These are phyloP conservation scores for Yoshiicerus persimilis DNA, from an alignment of 1,140 invertebrate species.

Conservation along the genomic window DNA sequence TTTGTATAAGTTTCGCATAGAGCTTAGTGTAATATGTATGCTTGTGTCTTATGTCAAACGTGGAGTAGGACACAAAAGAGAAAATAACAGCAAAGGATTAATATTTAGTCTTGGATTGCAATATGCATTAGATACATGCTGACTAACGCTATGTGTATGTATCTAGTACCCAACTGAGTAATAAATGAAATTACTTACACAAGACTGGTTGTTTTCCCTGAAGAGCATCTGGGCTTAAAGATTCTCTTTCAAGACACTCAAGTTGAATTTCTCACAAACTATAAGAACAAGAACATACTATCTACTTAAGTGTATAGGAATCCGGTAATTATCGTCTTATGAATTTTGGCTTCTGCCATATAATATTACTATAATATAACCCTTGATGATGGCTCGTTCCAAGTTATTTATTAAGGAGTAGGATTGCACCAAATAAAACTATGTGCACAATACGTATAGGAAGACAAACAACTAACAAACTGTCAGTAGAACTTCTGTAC, in stretches of 20 bases:
- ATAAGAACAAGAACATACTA: not conserved
- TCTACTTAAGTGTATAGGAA: not conserved
- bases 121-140: not conserved
- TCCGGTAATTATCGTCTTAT: not conserved
- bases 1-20: no score
- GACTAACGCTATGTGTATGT: not conserved
- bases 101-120: not conserved
- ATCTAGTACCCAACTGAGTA: not conserved
- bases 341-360: not conserved
- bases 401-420: not conserved
- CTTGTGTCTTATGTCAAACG: not conserved
- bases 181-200: not conserved
- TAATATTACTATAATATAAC: not conserved
- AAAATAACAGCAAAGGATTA: not conserved
- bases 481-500: not conserved
- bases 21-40: no score
- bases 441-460: not conserved
- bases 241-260: not conserved
- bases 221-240: not conserved
- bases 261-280: not conserved
- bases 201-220: not conserved
- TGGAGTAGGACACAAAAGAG: not conserved
- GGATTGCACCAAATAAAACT: no score
- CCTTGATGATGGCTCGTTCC: not conserved
- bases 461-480: not conserved